phyloP scores from a whole-genome alignment of 2,888 invertebrate species.

The Macrophya alboannulata region DNA sequence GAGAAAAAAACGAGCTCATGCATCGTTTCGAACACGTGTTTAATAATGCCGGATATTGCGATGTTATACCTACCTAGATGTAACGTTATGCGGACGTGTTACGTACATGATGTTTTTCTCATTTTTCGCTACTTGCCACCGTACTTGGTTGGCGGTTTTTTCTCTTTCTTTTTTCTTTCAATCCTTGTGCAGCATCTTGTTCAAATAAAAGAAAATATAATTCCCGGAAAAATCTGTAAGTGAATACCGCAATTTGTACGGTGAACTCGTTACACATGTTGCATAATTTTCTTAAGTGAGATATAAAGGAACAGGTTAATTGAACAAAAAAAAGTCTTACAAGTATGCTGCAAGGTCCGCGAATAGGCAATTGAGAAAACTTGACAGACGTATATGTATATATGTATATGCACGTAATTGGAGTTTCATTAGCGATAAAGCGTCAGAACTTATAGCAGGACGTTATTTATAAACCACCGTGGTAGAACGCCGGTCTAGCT shows the following conservation, averaged over 20 bases:
- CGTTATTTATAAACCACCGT: slow-evolving; percentile 7
- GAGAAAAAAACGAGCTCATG: neutral
- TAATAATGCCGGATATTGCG: slow-evolving; percentile 5
- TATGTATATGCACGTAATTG: neutral
- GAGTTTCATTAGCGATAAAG: neutral
- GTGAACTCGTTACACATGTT: neutral
- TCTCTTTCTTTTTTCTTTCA: no score
- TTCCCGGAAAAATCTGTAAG: neutral
- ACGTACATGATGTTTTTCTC: slow-evolving; percentile 5
- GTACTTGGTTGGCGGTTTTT: neutral
- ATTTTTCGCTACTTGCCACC: neutral
- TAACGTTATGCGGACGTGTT: neutral
- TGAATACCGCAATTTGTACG: neutral
- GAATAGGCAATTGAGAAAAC: neutral
- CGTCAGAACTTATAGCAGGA: neutral
- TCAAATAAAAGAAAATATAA: neutral
- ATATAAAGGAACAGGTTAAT: neutral
- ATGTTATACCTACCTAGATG: neutral
- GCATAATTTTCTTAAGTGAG: neutral
- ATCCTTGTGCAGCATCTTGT: neutral
- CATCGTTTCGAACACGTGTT: slow-evolving; percentile 1
- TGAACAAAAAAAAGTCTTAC: neutral
- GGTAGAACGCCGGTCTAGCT: slow-evolving; percentile 1
- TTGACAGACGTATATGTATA: neutral
- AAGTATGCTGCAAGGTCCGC: neutral